Base-by-base conservation (phyloP, 1,140 invertebrate species). In the Bombus vancouverensis region DNA sequence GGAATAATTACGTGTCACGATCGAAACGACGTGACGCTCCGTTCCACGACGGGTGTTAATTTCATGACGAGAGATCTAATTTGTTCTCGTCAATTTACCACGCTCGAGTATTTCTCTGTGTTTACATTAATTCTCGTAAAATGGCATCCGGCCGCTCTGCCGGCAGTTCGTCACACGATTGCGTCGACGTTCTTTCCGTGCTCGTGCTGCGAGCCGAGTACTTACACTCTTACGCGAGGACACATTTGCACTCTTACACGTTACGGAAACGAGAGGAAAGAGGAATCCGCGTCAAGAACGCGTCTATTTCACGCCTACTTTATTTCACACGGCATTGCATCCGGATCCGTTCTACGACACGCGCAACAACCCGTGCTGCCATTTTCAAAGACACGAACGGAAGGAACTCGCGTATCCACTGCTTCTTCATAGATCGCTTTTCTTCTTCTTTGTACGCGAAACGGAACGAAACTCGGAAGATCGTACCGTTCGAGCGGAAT, bases 401-500 rank as follows among this genome's bases (percentile, higher is more conserved):
- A 25, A 68, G 42, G 72, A 53, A 57, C 68, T 85, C 83, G 78
- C 75, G 81, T 87, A 77, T 53, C 87, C 57, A 65, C 62, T 15
- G 39, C 53, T 72, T 85, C 37, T 89, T 81, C 68, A 76, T 84
- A 87, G 83, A 18, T 47, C 15, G 47, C 47, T 47, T 47, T 47
- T 47, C 44, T 47, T 5, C 80, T 90, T 90, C 88, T 90, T 90
- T 88, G 88, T 90, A 37, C 80, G 44, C 18, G 39, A 59, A 65
- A 42, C 18, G 39, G 71, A 72, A 80, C 59, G 59, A 81, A 34
- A 68, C 76, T 80, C 9, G 9, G 66, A 68, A 13, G 37, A 65
- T 68, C 62, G 57, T 53, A 53, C 57, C 85, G 81, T 76, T n/a
- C 37, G 66, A 66, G 65, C 34, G 66, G 34, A 78, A 78, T 89